Base-by-base conservation (phyloP, 2,113 vertebrate species). In the Leptocoma aspasia region DNA sequence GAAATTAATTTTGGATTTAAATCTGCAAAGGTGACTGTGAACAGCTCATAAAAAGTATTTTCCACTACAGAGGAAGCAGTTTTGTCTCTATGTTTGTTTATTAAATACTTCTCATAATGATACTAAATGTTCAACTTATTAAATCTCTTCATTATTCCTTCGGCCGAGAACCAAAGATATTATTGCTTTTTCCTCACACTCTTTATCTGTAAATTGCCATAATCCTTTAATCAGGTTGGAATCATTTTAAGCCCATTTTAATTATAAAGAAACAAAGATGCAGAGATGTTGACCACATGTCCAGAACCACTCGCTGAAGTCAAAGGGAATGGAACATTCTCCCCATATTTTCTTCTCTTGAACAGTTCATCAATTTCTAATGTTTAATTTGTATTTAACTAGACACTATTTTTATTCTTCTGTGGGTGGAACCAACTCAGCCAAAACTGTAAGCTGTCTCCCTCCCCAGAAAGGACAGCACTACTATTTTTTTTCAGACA, bases 1-100 rank as follows among this genome's bases (percentile, higher is more conserved):
- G 75, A 91, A 91, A 95, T 83, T 86, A 78, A 83, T 56, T 88
- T 44, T 27, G 64, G n/a, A 90, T 75, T 96, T 90, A 68, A 77
- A 91, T 71, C 52, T 68, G 79, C 44, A 45, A 88, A 88, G 33
- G 81, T 44, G 44, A 73, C 44, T 4, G 1, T 14, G 64, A 88
- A 61, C 27, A 86, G 59, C 60, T 91, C 68, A 56, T 59, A 24
- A 66, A 18, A 82, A 71, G 24, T 70, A 75, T 83, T 81, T 90
- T 60, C 44, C n/a, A 37, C 61, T 78, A 83, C 8, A 66, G 47
- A 61, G 52, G 17, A 91, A 92, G 37, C 17, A 21, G 60, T 69
- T 96, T 90, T 86, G 31, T 77, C 52, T 64, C 71, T 63, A 5
- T 0, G 1, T 54, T 70, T 83, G 63, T 68, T 82, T 94, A 88